Evolutionary conservation across 2,113 vertebrate genomes (phyloP).

Genomic region (Dermatemys mawii): DNA sequence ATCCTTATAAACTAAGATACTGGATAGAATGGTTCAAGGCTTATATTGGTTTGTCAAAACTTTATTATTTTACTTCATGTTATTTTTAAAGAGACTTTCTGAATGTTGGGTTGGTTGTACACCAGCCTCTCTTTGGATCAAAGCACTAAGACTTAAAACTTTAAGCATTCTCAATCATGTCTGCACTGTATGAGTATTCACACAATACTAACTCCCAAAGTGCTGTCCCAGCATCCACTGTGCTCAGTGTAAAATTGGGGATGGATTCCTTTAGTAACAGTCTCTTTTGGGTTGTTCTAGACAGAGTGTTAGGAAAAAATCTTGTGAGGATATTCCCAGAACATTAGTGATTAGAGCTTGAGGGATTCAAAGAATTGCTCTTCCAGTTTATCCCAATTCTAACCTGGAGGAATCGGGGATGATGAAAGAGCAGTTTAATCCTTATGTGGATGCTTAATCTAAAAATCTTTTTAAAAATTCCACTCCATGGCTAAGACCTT

Average conservation of each 20-base stretch:
- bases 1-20: not conserved
- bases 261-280: fast-evolving
- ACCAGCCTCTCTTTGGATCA: not conserved
- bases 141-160: not conserved
- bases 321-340: not conserved
- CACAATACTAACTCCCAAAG: not conserved
- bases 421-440: not conserved
- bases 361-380: not conserved
- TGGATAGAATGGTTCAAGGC: not conserved
- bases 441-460: not conserved
- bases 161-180: fast-evolving
- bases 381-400: not conserved
- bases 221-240: not conserved
- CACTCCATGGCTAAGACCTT: not conserved
- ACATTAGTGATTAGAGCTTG: not conserved
- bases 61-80: not conserved
- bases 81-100: not conserved
- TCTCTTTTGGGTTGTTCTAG: not conserved
- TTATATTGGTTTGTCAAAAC: not conserved
- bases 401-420: not conserved
- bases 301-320: not conserved
- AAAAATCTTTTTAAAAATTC: not conserved
- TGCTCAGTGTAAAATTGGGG: not conserved
- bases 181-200: too few relatives aligned
- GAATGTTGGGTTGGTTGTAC: not conserved